Percentiles rank a stretch among this genome's conserved stretches.
phyloP scores from a whole-genome alignment of 2,797 vertebrate species.

The Ceryle rudis region DNA sequence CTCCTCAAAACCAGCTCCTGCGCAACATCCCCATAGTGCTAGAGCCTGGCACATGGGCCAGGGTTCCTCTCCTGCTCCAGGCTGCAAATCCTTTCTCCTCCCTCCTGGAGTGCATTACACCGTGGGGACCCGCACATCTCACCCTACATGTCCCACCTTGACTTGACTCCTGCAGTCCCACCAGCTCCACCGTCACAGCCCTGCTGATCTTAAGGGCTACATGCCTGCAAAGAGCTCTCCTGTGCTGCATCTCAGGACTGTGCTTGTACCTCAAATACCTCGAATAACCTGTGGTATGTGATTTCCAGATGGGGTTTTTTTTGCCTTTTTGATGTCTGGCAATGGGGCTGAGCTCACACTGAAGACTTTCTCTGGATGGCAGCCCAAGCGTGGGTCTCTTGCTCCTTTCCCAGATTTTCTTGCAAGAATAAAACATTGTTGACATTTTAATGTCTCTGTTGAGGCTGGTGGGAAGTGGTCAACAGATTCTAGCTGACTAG shows the following conservation, averaged over 20 bases:
- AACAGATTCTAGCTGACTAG: not conserved
- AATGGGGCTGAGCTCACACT: not conserved
- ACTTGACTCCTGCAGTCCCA: not conserved
- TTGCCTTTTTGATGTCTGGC: not conserved
- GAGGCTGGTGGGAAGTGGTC: not conserved
- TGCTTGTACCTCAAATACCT: not conserved
- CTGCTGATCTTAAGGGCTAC: not conserved
- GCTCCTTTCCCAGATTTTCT: not conserved
- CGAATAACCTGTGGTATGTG: too few species aligned
- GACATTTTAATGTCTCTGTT: not conserved
- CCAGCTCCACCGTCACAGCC: fast-evolving
- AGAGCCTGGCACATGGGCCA: not conserved
- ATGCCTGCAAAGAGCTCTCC: not conserved
- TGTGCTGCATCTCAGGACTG: not conserved
- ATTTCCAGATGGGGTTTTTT: too few species aligned
- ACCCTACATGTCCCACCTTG: not conserved
- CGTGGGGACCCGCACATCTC: fast-evolving
- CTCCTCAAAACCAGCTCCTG: not conserved
- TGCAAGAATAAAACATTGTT: not conserved
- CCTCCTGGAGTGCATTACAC: not conserved
- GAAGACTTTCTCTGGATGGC: not conserved
- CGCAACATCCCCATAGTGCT: fast-evolving
- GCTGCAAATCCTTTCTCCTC: not conserved
- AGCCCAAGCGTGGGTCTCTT: not conserved
- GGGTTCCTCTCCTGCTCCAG: not conserved